These are phyloP conservation scores for Dromaius novaehollandiae DNA, from an alignment of 2,113 vertebrate species.

Conservation along the genomic window DNA sequence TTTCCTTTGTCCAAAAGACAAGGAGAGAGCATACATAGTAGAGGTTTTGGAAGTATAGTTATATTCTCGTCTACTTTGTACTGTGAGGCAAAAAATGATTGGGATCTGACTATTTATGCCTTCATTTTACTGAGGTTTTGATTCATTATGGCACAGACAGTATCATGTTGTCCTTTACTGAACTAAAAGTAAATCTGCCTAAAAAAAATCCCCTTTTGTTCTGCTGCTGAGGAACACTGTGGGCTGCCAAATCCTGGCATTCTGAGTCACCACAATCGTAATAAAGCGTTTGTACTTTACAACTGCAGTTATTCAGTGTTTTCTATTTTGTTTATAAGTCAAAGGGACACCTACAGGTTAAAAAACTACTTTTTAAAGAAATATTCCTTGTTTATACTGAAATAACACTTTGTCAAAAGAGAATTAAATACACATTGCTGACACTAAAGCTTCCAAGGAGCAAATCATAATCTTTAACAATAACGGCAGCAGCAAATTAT, in stretches of 20 bases:
- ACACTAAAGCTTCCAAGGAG: background rate
- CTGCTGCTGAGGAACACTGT: slow-evolving; percentile 63
- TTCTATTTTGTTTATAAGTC: slow-evolving; percentile 55
- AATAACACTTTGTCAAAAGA: background rate
- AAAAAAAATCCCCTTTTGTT: slow-evolving; percentile 67
- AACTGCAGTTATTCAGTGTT: slow-evolving; percentile 30
- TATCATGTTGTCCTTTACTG: slow-evolving; percentile 64
- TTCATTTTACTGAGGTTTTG: slow-evolving; percentile 34
- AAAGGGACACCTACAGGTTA: slow-evolving; percentile 27
- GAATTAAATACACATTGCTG: background rate
- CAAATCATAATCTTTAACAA: background rate
- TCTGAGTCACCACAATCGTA: slow-evolving; percentile 65
- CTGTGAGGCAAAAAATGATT: background rate
- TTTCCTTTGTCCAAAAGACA: background rate
- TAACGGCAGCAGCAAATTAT: background rate
- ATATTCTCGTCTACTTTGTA: background rate
- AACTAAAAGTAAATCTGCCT: slow-evolving; percentile 54
- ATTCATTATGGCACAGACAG: slow-evolving; percentile 50
- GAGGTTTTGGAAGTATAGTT: background rate
- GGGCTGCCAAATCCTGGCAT: slow-evolving; percentile 64
- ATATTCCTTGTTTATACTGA: background rate
- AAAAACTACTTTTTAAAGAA: slow-evolving; percentile 41
- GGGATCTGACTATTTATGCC: background rate
- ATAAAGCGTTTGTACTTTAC: slow-evolving; percentile 52
- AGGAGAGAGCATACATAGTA: background rate